Base-by-base conservation (phyloP, 2,888 invertebrate genomes). In the Morpho helenor region DNA sequence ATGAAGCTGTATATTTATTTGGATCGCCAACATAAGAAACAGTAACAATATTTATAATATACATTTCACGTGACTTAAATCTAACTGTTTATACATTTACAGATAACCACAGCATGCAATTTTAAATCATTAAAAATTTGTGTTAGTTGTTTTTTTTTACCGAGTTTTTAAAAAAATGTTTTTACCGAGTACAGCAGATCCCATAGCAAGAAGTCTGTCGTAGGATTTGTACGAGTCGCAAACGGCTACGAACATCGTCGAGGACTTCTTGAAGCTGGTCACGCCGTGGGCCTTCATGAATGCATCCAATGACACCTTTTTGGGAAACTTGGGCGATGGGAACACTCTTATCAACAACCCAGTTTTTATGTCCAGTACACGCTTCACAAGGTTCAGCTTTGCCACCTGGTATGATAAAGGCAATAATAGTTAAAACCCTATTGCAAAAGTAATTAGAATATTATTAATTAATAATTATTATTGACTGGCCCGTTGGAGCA, bases 321-420 rank as follows among this genome's bases (percentile, higher is more conserved):
- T 62, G 0, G 75, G 67, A 1, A 49, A 42, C 51, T 69, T 73
- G 2, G 72, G 71, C 0, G 8, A 2, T 0, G 57, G 59, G 59
- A 65, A 71, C 22, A 81, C 64, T 0, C 81, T 71, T 3, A 83
- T 6, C 2, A 57, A 7, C 1, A 80, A 68, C 7, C 61, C 64
- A 0, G 67, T 69, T 0, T 47, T 64, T 0, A 73, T 48, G 54
- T 76, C 66, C 2, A 76, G 44, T 0, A 80, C 23, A 0, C 84
- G 77, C 48, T 75, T 79, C 0, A 68, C 64, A 1, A 74, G 0
- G 22, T 75, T 68, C 0, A 75, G 9, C 44, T 69, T 71, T 3
- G 78, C 2, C 4, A 68, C 53, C 82, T 43, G 43, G 8, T 82
- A 68, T 7, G 65, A 68, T 7, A 49, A 41, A 43, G n/a, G 43